Base-by-base conservation (phyloP, 2,113 vertebrate species). In the Anguilla rostrata region DNA sequence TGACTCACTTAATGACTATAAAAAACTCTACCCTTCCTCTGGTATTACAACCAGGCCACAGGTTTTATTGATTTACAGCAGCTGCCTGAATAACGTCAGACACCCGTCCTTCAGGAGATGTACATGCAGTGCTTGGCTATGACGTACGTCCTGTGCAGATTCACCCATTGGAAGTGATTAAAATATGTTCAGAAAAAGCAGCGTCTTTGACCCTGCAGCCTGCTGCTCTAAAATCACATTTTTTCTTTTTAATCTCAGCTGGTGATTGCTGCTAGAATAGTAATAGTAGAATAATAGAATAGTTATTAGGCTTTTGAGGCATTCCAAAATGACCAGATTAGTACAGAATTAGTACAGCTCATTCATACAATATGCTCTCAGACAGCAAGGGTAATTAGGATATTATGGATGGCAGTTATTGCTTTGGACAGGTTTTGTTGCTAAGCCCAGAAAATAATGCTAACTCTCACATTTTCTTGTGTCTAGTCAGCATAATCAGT, bases 1-100 rank as follows among this genome's bases (percentile, higher is more conserved):
- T 90, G 91, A 91, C 81, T 92, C 90, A 92, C 39, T n/a, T 57
- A 71, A 40, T 80, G 84, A 84, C 84, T 82, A 88, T 89, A 86
- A 90, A 89, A 88, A 39, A 87, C 85, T 79, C 86, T 60, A 78
- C 49, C 46, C 71, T 88, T 85, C 81, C 86, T 81, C 34, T 89
- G 89, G 87, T 89, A 88, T 91, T 87, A 91, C 63, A 79, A 85
- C 5, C 49, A 29, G 56, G 39, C 43, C 83, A 1, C 26, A 56
- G 20, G 2, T 39, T 66, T 20, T 80, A 56, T 39, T 85, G 46
- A 85, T 78, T 53, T 83, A 83, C 41, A 29, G 43, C 39, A 22
- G 79, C 18, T 43, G 29, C 29, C 16, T 34, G 14, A 81, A 41
- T 41, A 20, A 39, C 22, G 79, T 29, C 43, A 53, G 22, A 9